phyloP scores from a whole-genome alignment of 1,140 invertebrate genomes.

The Lepidurus packardi region DNA sequence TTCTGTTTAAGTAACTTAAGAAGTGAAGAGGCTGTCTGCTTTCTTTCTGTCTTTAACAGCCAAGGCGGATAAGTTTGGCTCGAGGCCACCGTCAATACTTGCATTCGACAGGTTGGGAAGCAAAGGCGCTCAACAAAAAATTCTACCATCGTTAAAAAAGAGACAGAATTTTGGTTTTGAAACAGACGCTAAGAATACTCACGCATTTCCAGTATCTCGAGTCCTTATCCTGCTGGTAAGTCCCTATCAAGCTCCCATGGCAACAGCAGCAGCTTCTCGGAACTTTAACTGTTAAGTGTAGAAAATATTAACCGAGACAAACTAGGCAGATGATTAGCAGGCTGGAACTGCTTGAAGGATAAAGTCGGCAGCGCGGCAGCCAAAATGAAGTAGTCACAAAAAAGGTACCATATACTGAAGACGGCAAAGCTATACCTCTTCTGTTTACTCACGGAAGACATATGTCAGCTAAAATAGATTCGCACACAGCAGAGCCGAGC shows the following conservation, averaged over 20 bases:
- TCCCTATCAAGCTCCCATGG: not conserved
- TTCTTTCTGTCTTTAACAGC: not conserved
- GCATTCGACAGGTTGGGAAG: slow-evolving; percentile 17
- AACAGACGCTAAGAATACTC: slow-evolving; percentile 15
- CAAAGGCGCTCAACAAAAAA: not conserved
- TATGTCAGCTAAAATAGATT: slow-evolving; percentile 22
- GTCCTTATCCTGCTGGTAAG: not conserved
- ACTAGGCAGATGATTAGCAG: slow-evolving; percentile 8
- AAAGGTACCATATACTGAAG: not conserved
- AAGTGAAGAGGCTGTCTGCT: slow-evolving; percentile 14
- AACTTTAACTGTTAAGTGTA: not conserved
- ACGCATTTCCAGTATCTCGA: not conserved
- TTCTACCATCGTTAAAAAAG: not conserved
- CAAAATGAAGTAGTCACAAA: not conserved
- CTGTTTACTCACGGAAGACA: slow-evolving; percentile 13
- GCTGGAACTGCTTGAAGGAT: not conserved
- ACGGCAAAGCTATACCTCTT: not conserved
- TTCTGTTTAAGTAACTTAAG: slow-evolving; percentile 1
- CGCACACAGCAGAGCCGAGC: not conserved
- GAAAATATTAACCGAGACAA: not conserved
- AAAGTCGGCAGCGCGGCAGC: not conserved
- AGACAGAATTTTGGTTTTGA: not conserved
- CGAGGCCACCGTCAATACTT: slow-evolving; percentile 18
- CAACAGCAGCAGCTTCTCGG: not conserved
- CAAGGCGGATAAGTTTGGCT: not conserved